phyloP scores from a whole-genome alignment of 2,113 vertebrate genomes.

The Chaetodon auriga region DNA sequence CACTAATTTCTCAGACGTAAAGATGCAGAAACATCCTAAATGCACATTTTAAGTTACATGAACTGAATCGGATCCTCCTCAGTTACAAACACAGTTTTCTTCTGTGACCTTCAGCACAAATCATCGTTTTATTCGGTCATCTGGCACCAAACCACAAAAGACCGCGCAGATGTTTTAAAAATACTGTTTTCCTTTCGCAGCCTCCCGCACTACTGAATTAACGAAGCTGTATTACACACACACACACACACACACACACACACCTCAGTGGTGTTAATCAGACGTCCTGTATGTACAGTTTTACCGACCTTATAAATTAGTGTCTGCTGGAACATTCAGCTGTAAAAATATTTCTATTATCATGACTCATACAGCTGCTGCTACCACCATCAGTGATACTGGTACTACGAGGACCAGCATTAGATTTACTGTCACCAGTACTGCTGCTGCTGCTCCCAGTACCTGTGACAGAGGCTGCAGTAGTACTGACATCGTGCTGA shows the following conservation, averaged over 20 bases:
- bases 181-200: not conserved
- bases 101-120: slow-evolving; percentile 1
- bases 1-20: not conserved
- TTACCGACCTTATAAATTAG: not conserved
- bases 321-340: not conserved
- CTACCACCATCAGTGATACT: not conserved
- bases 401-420: not conserved
- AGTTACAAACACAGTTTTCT: not conserved
- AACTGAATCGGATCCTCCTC: not conserved
- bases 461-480: not conserved
- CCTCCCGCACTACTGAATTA: too few relatives aligned
- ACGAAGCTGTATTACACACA: not conserved
- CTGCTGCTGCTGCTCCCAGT: not conserved
- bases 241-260: not conserved
- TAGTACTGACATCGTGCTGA: not conserved
- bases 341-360: not conserved
- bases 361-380: too few relatives aligned
- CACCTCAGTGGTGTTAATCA: not conserved
- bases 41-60: not conserved
- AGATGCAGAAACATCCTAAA: not conserved
- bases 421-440: not conserved
- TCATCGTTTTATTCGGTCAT: not conserved
- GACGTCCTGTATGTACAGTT: not conserved
- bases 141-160: not conserved
- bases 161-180: not conserved